Percentiles rank a stretch among this genome's conserved stretches.
Evolutionary conservation across 2,888 invertebrate genomes (phyloP).

Genomic region (Pachydiplax longipennis): DNA sequence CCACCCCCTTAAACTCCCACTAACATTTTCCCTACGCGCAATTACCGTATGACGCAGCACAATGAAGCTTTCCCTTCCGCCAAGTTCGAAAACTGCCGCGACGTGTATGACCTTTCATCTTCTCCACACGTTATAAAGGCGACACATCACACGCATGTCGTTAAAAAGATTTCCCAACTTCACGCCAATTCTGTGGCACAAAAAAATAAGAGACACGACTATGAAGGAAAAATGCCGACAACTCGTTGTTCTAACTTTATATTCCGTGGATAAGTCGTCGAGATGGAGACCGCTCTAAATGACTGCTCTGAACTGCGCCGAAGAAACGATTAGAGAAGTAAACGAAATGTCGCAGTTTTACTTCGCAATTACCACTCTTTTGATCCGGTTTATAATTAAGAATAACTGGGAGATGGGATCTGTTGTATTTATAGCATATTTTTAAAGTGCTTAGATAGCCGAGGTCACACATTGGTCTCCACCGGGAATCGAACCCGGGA

Average conservation of each 20-base stretch:
- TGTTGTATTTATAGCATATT: not conserved
- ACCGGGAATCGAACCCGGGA: no score
- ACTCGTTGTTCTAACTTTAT: not conserved
- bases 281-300: not conserved
- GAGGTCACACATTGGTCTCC: no score
- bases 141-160: not conserved
- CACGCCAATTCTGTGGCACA: not conserved
- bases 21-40: not conserved
- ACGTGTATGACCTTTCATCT: not conserved
- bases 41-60: not conserved
- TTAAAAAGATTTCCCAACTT: not conserved
- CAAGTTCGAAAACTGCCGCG: not conserved
- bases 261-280: not conserved
- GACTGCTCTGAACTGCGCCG: not conserved
- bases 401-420: not conserved
- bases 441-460: no score
- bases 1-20: not conserved
- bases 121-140: not conserved
- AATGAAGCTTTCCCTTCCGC: not conserved
- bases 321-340: not conserved
- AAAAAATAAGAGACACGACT: not conserved
- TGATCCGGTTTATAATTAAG: not conserved
- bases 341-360: no score
- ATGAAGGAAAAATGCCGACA: not conserved
- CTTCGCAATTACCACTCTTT: no score